Conservation (phyloP, 2,888 invertebrate species). For the Drosophila maculinotata region DNA sequence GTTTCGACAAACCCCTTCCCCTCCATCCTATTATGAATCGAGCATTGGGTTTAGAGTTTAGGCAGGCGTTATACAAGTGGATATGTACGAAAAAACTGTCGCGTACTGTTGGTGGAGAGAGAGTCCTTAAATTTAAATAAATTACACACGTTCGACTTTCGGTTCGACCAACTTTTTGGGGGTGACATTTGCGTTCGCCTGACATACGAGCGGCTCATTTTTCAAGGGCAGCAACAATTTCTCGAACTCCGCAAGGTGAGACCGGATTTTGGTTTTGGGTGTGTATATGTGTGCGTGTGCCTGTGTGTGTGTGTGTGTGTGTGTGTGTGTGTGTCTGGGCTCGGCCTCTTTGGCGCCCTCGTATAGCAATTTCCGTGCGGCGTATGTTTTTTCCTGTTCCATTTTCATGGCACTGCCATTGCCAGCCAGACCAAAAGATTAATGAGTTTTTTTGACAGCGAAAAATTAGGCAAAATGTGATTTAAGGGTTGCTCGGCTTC, state of each 20-base stretch:
- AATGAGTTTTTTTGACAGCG: conserved; percentile 84
- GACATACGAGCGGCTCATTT: conserved; percentile 78
- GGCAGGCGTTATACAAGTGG: not conserved
- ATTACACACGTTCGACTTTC: conserved; percentile 79
- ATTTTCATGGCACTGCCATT: conserved; percentile 61
- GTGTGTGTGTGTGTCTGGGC: conserved; percentile 42
- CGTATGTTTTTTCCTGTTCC: conserved; percentile 74
- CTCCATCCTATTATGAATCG: not conserved
- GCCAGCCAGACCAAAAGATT: conserved; percentile 78
- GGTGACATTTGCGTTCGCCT: conserved; percentile 64
- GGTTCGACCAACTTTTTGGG: conserved; percentile 54
- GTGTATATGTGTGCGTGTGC: conserved; percentile 13
- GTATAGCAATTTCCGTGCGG: conserved; percentile 74
- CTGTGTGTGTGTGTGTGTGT: conserved; percentile 19
- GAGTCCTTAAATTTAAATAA: conserved; percentile 73
- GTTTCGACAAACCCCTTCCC: conserved; percentile 30
- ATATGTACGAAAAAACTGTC: no score
- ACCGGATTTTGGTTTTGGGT: conserved; percentile 40
- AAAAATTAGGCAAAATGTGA: conserved; percentile 83
- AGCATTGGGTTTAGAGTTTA: conserved; percentile 7
- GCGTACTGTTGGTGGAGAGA: conserved; percentile 27
- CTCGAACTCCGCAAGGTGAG: conserved; percentile 59
- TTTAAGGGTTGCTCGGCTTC: conserved; percentile 72
- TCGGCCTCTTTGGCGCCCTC: conserved; percentile 55
- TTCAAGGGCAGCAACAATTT: conserved; percentile 73